Base-by-base conservation (phyloP, 2,113 vertebrate genomes). In the Trachemys scripta region DNA sequence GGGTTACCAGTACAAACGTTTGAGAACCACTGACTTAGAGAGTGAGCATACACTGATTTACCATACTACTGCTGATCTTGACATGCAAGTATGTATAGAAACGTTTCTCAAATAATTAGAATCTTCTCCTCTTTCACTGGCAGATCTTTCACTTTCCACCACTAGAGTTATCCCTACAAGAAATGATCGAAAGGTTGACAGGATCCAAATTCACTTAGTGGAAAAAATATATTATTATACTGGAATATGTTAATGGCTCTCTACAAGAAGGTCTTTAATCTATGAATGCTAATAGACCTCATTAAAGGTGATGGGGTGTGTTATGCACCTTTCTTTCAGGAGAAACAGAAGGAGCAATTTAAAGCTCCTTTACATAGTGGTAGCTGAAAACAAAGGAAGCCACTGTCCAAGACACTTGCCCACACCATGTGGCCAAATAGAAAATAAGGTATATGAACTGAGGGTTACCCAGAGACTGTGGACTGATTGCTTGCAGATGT, bases 371-470 rank as follows among this genome's bases (percentile, higher is more conserved):
- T 35, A n/a, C 3, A 35, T 25, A 53, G 38, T 3, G 2, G 38
- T 14, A 69, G 82, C 13, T 56, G 90, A 85, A 89, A 54, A 27
- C 45, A 1, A 13, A 90, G 89, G 79, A 91, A 25, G 51, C 25
- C 75, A 79, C 29, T 31, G 29, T 50, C 5, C 65, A 72, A 69
- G 31, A 8, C 31, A 86, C 16, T 51, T 31, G 80, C 59, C 88
- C 35, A 88, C 88, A 84, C 31, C 6, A 88, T 27, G 90, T 94
- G 51, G 80, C 4, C 79, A 72, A 91, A 85, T 1, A 88, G 78
- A 89, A 88, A 87, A 4, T 82, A 62, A 91, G 84, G 50, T 20
- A 84, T n/a, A 91, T 5, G 62, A 82, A 90, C 27, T 84, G 72
- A 31, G 87, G 49, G 10, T 53, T 94, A 89, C 75, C 50, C 88